Base-by-base conservation (phyloP, 1,140 invertebrate genomes). In the Drosophila sproati region DNA sequence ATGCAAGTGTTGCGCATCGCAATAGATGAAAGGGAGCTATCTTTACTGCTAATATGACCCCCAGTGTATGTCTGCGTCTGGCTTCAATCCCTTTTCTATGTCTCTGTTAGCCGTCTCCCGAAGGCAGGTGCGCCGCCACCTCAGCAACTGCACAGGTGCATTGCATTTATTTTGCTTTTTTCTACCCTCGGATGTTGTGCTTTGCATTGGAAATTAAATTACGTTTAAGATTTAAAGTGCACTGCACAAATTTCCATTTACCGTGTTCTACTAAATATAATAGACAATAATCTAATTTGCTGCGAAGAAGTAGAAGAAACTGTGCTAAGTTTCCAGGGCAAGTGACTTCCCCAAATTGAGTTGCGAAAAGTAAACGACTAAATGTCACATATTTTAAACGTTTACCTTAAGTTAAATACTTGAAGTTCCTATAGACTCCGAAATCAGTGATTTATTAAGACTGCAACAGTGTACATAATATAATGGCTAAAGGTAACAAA, bases 191-290 rank as follows among this genome's bases (percentile, higher is more conserved):
- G 54, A 35, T 43, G 4, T 69, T 77, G 63, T 77, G 63, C 67
- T 77, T 61, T 68, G 69, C 82, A 74, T 71, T 78, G 70, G 47
- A 86, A 86, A 85, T 85, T 68, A 86, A 86, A 85, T 85, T 72
- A 86, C 63, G 59, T 72, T 78, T 78, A 75, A 72, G 82, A 85
- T 75, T 85, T 85, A 86, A 85, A 78, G 66, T 78, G 82, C 78
- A 62, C 50, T 31, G 67, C 39, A 54, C 34, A 73, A 61, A 71
- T 59, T 73, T 56, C 55, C 34, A 57, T 64, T 72, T 72, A 28
- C 39, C 48, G 59, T 63, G 66, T 28, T 48, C 55, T 47, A 62
- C 50, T 54, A 66, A 80, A 61, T 80, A 77, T 77, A 85, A 83
- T 69, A 56, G 83, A 77, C 77, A 66, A 67, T 70, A 69, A 80